phyloP scores from a whole-genome alignment of 2,797 vertebrate genomes.

The Muscicapa comitata region DNA sequence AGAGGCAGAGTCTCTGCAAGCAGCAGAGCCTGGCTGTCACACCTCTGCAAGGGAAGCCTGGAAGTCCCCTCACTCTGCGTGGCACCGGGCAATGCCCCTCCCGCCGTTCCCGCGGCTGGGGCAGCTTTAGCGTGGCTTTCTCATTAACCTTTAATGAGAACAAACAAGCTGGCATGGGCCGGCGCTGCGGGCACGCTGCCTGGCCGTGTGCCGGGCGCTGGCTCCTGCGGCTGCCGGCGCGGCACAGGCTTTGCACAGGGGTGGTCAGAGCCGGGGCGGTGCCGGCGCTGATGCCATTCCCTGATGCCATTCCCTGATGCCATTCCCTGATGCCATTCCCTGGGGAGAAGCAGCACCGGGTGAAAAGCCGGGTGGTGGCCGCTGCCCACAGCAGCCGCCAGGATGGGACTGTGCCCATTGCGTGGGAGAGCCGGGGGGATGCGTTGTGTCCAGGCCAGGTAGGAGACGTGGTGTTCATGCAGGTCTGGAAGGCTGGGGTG shows the following conservation, averaged over 20 bases:
- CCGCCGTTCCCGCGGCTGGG: rapidly evolving
- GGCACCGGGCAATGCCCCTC: not conserved
- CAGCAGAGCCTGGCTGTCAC: not conserved
- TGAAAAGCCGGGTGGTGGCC: not conserved
- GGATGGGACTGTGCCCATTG: rapidly evolving
- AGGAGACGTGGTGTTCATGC: not conserved
- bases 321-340: not conserved
- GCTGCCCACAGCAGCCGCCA: rapidly evolving
- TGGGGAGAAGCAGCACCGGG: not conserved
- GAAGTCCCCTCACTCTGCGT: not conserved
- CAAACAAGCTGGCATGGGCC: slow-evolving; percentile 44
- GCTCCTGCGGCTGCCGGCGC: not conserved
- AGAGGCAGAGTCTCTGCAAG: not conserved
- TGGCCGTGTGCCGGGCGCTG: not conserved
- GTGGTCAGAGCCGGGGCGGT: not conserved
- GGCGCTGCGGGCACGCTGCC: not conserved
- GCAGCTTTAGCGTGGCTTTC: not conserved
- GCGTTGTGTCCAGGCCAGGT: rapidly evolving
- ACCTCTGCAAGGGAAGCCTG: not conserved
- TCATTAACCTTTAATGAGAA: slow-evolving; percentile 65
- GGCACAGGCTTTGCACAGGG: not conserved
- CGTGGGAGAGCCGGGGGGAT: not conserved
- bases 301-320: not conserved
- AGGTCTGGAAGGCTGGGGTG: not conserved
- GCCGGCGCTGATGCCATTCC: not conserved